These are phyloP conservation scores for Semibalanus balanoides DNA, from an alignment of 1,140 invertebrate genomes.

Conservation along the genomic window DNA sequence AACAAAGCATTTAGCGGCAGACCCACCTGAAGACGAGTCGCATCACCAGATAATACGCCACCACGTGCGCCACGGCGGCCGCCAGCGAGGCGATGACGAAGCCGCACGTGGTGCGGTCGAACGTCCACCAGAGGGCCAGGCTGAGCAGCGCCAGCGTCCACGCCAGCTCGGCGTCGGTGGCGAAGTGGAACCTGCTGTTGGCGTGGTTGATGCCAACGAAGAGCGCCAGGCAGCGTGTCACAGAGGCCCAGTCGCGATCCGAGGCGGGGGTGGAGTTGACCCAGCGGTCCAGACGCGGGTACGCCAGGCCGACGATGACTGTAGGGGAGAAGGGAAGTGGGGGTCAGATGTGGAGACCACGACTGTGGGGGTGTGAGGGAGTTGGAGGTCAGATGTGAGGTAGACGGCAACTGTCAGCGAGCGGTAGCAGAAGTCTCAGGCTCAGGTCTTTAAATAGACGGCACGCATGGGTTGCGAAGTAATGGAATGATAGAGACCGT, in stretches of 20 bases:
- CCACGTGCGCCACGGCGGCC: not conserved
- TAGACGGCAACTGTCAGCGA: too few species aligned
- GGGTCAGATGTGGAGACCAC: too few species aligned
- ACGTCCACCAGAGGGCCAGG: conserved; percentile 34
- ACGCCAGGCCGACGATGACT: not conserved
- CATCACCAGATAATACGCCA: not conserved
- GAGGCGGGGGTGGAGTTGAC: not conserved
- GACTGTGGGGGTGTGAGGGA: too few species aligned
- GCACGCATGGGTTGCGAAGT: too few species aligned
- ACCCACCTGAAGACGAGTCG: not conserved
- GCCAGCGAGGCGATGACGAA: conserved; percentile 21
- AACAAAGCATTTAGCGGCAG: not conserved
- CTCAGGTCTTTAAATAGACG: too few species aligned
- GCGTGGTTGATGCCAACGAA: conserved; percentile 38
- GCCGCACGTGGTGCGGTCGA: conserved; percentile 32
- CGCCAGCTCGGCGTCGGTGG: conserved; percentile 31
- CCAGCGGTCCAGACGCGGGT: not conserved
- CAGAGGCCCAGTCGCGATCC: conserved; percentile 32
- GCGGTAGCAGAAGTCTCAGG: too few species aligned
- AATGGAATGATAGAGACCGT: too few species aligned
- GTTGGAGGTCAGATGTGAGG: too few species aligned
- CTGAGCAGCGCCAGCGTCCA: conserved; percentile 32
- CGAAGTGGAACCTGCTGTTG: conserved; percentile 35
- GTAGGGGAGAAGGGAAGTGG: not conserved
- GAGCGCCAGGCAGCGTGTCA: conserved; percentile 35